Percentiles rank a stretch among this genome's conserved stretches.
phyloP scores from a whole-genome alignment of 92 coral and sea anemone genomes.

The Porites evermanni region DNA sequence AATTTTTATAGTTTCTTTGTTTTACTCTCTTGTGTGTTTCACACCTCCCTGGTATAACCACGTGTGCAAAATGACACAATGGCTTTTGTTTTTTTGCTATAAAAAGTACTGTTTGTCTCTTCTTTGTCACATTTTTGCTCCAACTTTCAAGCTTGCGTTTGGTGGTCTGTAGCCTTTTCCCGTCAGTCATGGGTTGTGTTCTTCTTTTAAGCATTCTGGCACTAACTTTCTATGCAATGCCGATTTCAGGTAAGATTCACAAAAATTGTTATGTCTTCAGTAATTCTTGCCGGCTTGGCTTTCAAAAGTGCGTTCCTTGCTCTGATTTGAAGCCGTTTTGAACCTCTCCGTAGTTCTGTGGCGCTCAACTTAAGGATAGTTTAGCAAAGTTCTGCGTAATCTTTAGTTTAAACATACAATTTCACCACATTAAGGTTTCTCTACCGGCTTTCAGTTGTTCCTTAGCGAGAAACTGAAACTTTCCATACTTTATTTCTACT shows the following conservation, averaged over 20 bases:
- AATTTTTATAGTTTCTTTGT: not conserved
- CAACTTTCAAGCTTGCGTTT: not conserved
- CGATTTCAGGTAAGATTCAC: not conserved
- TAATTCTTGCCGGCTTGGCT: too few species aligned
- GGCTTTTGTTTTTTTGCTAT: not conserved
- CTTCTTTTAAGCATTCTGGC: not conserved
- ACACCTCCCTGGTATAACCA: not conserved
- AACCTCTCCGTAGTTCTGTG: too few species aligned
- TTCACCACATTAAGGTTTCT: too few species aligned
- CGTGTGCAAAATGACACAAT: not conserved
- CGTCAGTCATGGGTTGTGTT: not conserved
- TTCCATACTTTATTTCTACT: too few species aligned
- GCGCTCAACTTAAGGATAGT: too few species aligned
- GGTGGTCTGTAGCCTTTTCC: not conserved
- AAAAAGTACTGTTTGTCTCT: not conserved
- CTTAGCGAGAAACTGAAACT: too few species aligned
- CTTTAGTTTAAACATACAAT: too few species aligned
- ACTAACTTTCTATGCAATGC: not conserved
- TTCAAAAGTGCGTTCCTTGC: too few species aligned
- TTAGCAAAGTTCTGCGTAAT: too few species aligned
- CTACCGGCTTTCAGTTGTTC: too few species aligned
- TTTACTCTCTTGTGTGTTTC: not conserved
- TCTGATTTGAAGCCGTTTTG: too few species aligned
- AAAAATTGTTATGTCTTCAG: not conserved
- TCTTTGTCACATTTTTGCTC: not conserved